Base-by-base conservation (phyloP, 2,888 invertebrate species). In the Parnassius glacialis region DNA sequence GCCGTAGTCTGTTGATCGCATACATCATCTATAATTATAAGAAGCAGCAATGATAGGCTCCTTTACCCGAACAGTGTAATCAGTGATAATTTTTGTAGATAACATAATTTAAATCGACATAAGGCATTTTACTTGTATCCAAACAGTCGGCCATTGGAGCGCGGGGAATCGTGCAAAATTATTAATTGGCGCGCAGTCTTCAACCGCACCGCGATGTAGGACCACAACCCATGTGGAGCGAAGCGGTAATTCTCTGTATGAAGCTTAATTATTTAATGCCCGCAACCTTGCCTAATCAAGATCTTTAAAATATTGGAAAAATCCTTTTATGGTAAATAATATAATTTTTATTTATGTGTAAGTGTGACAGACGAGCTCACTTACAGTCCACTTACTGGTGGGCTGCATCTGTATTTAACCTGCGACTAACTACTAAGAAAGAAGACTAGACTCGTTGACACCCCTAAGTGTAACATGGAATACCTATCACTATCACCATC, bases 161-260 rank as follows among this genome's bases (percentile, higher is more conserved):
- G 80, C 77, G 79, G 79, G 75, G 81, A 83, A 84, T 84, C 84
- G 83, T 85, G 82, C 84, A 83, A 83, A 82, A 83, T 74, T 72
- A 87, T 88, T 90, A 88, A 85, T 87, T 84, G 83, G 80, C 80
- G 71, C 69, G 76, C 77, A 81, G 80, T 77, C 81, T 82, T 86
- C 81, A 78, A 50, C 50, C 58, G 75, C 71, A 75, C 69, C 58
- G 68, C 59, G 62, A 69, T 67, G 57, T 58, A 80, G 69, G 77
- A 63, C 66, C 59, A 64, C 60, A 64, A 63, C 71, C 80, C 81
- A 83, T 65, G 69, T 66, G 68, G 69, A 80, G 81, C 83, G 68
- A 80, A 74, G 78, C 83, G 77, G 74, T 79, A 73, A 71, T 50
- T 52, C 68, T 66, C 68, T 69, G 67, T 70, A 72, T 75, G 34